Percentiles rank a stretch among this genome's conserved stretches.
Evolutionary conservation across 2,797 vertebrate species (phyloP).

Genomic region (Kryptolebias ocellatus): DNA sequence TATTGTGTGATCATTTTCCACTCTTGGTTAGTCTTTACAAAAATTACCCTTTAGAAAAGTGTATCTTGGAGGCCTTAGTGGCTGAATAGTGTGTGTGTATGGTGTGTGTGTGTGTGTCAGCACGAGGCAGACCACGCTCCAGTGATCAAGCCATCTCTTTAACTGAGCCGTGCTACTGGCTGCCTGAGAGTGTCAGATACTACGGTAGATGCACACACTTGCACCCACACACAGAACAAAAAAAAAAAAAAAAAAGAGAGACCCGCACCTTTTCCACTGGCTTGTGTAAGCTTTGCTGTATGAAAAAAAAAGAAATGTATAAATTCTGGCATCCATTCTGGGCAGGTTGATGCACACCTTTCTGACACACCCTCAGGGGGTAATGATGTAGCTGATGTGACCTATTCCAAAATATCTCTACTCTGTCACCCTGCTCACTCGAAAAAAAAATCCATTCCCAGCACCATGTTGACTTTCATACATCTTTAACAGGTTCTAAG

Average conservation of each 20-base stretch:
- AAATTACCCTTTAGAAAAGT: conserved; percentile 46
- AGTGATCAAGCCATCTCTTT: conserved; percentile 62
- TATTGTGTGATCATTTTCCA: conserved; percentile 26
- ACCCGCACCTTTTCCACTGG: conserved; percentile 10
- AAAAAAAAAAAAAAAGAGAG: neutral
- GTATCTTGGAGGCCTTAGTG: conserved; percentile 35
- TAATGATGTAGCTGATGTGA: conserved; percentile 56
- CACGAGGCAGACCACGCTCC: conserved; percentile 52
- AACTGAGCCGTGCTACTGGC: conserved; percentile 63
- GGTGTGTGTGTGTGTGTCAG: conserved; percentile 46
- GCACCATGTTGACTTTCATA: conserved; percentile 38
- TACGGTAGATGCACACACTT: conserved; percentile 21
- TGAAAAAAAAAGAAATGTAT: conserved; percentile 10
- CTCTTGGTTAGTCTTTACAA: conserved; percentile 33
- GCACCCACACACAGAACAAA: conserved; percentile 2
- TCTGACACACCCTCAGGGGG: conserved; percentile 28
- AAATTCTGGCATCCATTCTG: conserved; percentile 3
- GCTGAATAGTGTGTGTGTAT: conserved; percentile 18
- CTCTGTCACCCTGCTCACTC: conserved; percentile 38
- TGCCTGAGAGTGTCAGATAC: conserved; percentile 68
- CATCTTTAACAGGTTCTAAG: conserved; percentile 37
- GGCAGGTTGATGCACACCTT: conserved; percentile 18
- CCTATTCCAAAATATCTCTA: conserved; percentile 52
- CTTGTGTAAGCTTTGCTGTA: conserved; percentile 29
- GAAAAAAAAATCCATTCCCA: conserved; percentile 18